phyloP scores from a whole-genome alignment of 2,113 vertebrate species.

The Alectura lathami region DNA sequence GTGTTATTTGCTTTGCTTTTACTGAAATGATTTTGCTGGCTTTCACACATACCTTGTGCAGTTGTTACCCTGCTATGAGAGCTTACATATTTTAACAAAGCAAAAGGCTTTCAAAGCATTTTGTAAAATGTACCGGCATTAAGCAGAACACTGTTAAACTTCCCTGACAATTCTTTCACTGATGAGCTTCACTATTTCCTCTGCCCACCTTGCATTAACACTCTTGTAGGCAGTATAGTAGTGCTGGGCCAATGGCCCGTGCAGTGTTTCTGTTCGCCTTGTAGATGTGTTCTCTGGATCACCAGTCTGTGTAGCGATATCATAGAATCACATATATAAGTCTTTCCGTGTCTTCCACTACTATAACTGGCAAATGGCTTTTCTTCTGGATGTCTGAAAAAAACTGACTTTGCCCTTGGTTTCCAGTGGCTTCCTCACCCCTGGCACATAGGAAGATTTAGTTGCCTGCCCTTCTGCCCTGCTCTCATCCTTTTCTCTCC shows the following conservation, averaged over 20 bases:
- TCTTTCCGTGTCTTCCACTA: background rate
- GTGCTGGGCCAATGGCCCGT: background rate
- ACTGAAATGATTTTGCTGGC: background rate
- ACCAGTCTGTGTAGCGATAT: background rate
- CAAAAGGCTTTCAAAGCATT: background rate
- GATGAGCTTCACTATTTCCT: background rate
- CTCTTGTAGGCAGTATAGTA: background rate
- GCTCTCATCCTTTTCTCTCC: background rate
- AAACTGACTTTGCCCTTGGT: background rate
- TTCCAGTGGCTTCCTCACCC: background rate
- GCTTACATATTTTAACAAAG: background rate
- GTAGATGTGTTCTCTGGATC: background rate
- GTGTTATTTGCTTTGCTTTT: background rate
- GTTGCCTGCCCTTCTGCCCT: background rate
- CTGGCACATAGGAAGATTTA: background rate
- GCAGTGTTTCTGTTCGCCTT: background rate
- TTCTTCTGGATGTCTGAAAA: background rate
- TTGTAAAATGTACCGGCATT: background rate
- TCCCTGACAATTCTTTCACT: background rate
- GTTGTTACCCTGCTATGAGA: background rate
- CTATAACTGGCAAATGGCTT: background rate
- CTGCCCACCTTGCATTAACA: background rate
- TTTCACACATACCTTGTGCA: background rate
- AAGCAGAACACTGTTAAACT: background rate
- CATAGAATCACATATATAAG: too few species aligned